phyloP scores from a whole-genome alignment of 2,113 vertebrate genomes.

The Tenrec ecaudatus region DNA sequence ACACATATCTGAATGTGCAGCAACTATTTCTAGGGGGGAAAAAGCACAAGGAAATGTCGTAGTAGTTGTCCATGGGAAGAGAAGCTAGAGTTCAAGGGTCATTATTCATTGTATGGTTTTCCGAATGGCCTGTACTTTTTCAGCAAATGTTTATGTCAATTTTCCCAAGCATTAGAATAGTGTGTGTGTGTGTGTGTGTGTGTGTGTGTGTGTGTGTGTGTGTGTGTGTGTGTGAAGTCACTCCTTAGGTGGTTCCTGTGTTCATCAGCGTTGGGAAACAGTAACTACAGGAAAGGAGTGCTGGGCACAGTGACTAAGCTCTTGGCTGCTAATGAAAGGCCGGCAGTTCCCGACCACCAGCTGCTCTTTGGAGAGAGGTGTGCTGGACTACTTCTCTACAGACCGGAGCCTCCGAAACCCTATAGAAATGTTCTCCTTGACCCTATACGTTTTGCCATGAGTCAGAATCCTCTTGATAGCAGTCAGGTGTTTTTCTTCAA shows the following conservation, averaged over 20 bases:
- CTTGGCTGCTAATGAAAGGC: background rate
- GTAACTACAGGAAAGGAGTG: background rate
- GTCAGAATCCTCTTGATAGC: background rate
- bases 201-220: no score
- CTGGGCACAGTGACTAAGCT: background rate
- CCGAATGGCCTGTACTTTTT: constrained; percentile 6
- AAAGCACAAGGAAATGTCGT: background rate
- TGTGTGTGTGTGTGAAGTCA: background rate
- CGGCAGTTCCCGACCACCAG: background rate
- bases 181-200: no score
- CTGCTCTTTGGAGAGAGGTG: background rate
- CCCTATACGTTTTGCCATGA: background rate
- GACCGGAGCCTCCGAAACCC: background rate
- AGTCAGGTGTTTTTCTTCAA: background rate
- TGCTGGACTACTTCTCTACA: background rate
- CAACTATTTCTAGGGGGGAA: constrained; percentile 27
- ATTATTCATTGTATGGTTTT: background rate
- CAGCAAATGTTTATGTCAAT: background rate
- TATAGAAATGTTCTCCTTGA: background rate
- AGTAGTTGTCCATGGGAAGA: background rate
- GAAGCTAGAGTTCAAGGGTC: background rate
- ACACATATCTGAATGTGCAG: constrained; percentile 7
- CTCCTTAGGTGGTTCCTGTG: background rate
- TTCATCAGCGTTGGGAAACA: background rate
- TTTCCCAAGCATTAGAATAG: constrained; percentile 52